phyloP scores from a whole-genome alignment of 1,140 invertebrate genomes.

The Alviniconcha marisindica region DNA sequence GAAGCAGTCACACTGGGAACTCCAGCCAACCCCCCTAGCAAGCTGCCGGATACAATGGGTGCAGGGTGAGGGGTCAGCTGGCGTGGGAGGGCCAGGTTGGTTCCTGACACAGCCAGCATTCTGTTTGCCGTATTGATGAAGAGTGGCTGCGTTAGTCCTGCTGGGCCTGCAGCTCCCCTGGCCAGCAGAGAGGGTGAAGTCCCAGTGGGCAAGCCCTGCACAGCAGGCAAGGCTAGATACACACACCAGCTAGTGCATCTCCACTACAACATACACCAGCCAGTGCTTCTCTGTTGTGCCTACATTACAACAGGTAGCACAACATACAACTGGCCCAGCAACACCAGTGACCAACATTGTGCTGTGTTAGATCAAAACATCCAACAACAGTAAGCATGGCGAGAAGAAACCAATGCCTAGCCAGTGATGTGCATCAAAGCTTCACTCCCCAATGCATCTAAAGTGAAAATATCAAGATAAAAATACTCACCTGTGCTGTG shows the following conservation, averaged over 20 bases:
- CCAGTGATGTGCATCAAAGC: too few species aligned
- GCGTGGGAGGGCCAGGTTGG: neutral
- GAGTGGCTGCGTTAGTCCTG: neutral
- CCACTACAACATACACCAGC: neutral
- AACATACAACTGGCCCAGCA: neutral
- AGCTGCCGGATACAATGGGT: conserved; percentile 9
- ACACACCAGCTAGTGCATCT: neutral
- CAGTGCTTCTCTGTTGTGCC: neutral
- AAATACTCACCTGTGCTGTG: neutral
- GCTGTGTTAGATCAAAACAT: neutral
- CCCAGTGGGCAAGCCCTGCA: conserved; percentile 12
- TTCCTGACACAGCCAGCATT: conserved; percentile 4
- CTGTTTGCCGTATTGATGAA: neutral
- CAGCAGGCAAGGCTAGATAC: conserved; percentile 21
- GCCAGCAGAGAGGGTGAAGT: neutral
- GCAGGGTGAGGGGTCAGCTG: conserved; percentile 30
- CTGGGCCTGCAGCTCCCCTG: neutral
- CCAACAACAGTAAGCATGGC: too few species aligned
- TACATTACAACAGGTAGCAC: too few species aligned
- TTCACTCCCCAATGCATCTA: too few species aligned
- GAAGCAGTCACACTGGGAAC: neutral
- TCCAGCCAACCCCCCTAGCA: conserved; percentile 8
- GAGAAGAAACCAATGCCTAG: too few species aligned
- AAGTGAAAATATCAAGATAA: too few species aligned
- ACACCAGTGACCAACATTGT: neutral